phyloP scores from a whole-genome alignment of 1,140 invertebrate genomes.

The Teleogryllus occipitalis region DNA sequence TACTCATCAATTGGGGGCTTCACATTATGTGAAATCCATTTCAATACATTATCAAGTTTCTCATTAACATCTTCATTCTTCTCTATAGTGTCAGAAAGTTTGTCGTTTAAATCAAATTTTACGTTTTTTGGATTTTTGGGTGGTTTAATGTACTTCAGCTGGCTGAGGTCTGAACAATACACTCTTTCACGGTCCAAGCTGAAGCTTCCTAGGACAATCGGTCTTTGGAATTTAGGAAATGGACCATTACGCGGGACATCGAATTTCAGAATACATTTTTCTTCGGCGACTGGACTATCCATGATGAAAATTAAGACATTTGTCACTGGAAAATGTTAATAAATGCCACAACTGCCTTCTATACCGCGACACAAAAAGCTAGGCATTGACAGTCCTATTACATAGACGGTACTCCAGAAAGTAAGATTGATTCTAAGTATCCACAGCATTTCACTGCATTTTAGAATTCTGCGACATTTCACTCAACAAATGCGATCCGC shows the following conservation, averaged over 20 bases:
- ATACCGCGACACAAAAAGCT: too few relatives aligned
- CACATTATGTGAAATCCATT: slow-evolving; percentile 42
- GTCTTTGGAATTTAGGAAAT: slow-evolving; percentile 39
- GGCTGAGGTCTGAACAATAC: slow-evolving; percentile 33
- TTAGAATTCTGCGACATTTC: too few relatives aligned
- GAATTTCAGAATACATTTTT: background rate
- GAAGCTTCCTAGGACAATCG: slow-evolving; percentile 41
- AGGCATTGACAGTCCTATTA: too few relatives aligned
- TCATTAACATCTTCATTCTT: slow-evolving; percentile 34
- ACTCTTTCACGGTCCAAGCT: slow-evolving; percentile 36
- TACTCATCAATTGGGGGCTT: slow-evolving; percentile 18
- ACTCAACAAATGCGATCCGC: too few relatives aligned
- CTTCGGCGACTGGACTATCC: background rate
- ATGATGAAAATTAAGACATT: background rate
- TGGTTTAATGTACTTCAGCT: slow-evolving; percentile 41
- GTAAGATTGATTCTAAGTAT: too few relatives aligned
- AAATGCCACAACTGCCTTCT: too few relatives aligned
- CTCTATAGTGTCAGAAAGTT: slow-evolving; percentile 34
- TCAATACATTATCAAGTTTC: slow-evolving; percentile 39
- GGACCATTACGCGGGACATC: background rate
- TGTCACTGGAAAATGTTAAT: too few relatives aligned
- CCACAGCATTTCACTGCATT: too few relatives aligned
- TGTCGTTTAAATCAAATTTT: slow-evolving; percentile 42
- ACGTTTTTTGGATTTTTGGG: slow-evolving; percentile 34
- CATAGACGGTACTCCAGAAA: too few relatives aligned